phyloP scores from a whole-genome alignment of 2,888 invertebrate genomes.

The Microctonus aethiopoides region DNA sequence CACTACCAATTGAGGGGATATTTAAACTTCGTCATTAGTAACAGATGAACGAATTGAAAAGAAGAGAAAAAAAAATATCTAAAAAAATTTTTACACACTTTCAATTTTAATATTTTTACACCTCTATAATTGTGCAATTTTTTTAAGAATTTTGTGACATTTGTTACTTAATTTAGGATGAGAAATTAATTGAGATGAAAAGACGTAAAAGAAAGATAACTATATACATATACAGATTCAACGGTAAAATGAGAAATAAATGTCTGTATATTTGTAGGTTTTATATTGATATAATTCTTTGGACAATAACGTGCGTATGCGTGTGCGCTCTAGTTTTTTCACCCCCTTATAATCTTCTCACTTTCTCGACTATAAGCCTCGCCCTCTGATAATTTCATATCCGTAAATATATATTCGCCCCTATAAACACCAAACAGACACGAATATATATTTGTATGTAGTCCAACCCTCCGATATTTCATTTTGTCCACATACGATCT shows the following conservation, averaged over 20 bases:
- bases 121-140: too few species aligned
- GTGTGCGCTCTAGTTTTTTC: conserved; percentile 14
- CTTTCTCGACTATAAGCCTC: conserved; percentile 20
- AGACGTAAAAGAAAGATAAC: too few species aligned
- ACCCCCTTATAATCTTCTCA: conserved; percentile 36
- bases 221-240: too few species aligned
- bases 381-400: conserved; percentile 21
- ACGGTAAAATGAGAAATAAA: too few species aligned
- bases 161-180: too few species aligned
- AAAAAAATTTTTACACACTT: too few species aligned
- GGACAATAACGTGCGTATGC: neutral
- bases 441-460: neutral
- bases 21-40: conserved; percentile 26
- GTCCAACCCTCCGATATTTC: neutral
- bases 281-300: too few species aligned
- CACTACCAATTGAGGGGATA: conserved; percentile 26
- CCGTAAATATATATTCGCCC: neutral
- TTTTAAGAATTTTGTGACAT: too few species aligned
- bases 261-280: too few species aligned
- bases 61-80: neutral
- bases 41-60: too few species aligned
- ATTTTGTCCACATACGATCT: neutral
- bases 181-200: too few species aligned
- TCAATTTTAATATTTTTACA: too few species aligned
- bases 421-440: neutral